Evolutionary conservation across 2,113 vertebrate species (phyloP).

Genomic region (Urocitellus parryii): DNA sequence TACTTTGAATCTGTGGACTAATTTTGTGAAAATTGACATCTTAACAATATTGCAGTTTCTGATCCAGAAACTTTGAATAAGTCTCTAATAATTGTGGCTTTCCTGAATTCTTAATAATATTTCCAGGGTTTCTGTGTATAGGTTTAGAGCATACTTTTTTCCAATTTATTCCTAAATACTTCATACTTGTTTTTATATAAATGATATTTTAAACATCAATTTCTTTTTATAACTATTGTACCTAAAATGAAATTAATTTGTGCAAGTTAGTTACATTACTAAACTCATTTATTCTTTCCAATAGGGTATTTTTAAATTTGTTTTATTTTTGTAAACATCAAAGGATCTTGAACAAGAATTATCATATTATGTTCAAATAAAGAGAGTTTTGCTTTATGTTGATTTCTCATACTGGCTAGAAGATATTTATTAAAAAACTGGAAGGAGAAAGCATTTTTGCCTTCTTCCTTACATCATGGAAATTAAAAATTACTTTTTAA

Average conservation of each 20-base stretch:
- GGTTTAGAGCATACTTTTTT: neutral
- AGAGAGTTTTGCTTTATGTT: neutral
- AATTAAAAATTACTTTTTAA: neutral
- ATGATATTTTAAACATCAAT: neutral
- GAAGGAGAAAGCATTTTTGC: neutral
- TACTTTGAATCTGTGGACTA: neutral
- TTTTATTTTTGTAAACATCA: neutral
- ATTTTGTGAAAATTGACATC: neutral
- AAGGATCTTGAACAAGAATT: neutral
- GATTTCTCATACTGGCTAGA: neutral
- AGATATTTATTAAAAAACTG: neutral
- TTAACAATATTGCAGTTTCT: neutral
- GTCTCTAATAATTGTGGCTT: neutral
- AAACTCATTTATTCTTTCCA: neutral
- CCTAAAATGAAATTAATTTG: neutral
- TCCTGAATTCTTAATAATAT: neutral
- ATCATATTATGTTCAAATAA: neutral
- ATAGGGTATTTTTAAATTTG: neutral
- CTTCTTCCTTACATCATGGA: neutral
- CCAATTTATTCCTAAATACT: neutral
- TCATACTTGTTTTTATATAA: neutral
- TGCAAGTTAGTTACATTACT: neutral
- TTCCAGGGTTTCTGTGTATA: neutral
- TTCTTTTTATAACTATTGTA: neutral
- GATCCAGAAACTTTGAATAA: neutral